Conservation (phyloP, 2,113 vertebrate species). For the Perca schrenkii region DNA sequence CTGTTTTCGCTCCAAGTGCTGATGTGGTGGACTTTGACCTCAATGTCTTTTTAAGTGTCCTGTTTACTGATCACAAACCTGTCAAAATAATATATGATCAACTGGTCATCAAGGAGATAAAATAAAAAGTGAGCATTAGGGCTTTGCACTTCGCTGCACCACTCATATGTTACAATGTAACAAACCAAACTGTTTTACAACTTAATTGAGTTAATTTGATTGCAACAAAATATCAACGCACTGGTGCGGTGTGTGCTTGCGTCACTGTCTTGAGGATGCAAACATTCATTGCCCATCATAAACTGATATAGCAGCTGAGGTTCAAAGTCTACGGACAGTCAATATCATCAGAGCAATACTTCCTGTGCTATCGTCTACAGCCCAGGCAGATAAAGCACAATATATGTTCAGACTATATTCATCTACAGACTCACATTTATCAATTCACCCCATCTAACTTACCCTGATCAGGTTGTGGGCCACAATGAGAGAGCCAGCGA, state of each 20-base stretch:
- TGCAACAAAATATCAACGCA: slow-evolving; percentile 1
- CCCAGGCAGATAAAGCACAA: not conserved
- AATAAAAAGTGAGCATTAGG: not conserved
- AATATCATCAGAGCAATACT: not conserved
- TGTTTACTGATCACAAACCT: slow-evolving; percentile 57
- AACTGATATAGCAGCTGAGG: slow-evolving; percentile 48
- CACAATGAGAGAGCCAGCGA: slow-evolving; percentile 84
- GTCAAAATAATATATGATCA: slow-evolving; percentile 45
- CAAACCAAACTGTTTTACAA: not conserved
- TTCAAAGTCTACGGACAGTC: slow-evolving; percentile 58
- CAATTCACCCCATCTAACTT: slow-evolving; percentile 60
- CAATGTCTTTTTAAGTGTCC: slow-evolving; percentile 40
- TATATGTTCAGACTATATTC: not conserved
- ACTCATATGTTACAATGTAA: not conserved
- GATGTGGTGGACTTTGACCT: slow-evolving; percentile 78
- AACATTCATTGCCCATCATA: slow-evolving; percentile 59
- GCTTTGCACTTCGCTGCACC: slow-evolving; percentile 1
- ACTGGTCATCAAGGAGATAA: not conserved
- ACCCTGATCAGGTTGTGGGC: slow-evolving; percentile 98
- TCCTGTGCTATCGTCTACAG: not conserved
- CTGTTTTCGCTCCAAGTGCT: slow-evolving; percentile 54
- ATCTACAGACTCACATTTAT: slow-evolving; percentile 4
- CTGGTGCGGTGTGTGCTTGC: not conserved
- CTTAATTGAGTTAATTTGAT: not conserved
- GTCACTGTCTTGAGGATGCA: slow-evolving; percentile 30